Base-by-base conservation (phyloP, 2,888 invertebrate genomes). In the Priocnemis perturbator region DNA sequence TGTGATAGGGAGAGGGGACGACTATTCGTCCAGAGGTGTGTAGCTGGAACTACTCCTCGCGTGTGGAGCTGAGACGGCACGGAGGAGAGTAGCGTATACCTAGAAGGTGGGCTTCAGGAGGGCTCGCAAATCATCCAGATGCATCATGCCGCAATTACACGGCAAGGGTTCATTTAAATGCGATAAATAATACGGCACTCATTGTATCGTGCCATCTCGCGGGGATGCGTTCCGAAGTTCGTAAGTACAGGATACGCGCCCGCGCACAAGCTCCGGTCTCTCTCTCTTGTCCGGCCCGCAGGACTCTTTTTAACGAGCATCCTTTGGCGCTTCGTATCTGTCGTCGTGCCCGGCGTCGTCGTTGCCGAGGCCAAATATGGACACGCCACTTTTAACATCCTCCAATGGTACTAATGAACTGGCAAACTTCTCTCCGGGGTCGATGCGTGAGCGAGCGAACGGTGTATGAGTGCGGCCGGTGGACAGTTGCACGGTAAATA, bases 61-160 rank as follows among this genome's bases (percentile, higher is more conserved):
- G 21, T 21, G 50, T 50, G 50, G 50, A 37, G 70, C 73, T 76
- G 67, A 65, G 66, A 26, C 19, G 9, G 47, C 30, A 56, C 15
- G 15, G 14, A 55, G 53, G 58, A 64, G 30, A 26, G 59, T 70
- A 62, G 48, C 64, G 76, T 69, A 71, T 72, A 70, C 68, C 45
- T 79, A 69, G 79, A 75, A 74, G 76, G 76, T 78, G 82, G 74
- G 84, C 79, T 71, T 77, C 74, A 76, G 77, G 76, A 75, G 71
- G 77, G 73, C 83, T 84, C 84, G 85, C 88, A 88, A 88, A 89
- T 89, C 89, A 88, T 87, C 71, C 78, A 74, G 83, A 86, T 87
- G 86, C 87, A 88, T 87, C 87, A 84, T 80, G 79, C 83, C 82
- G 87, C 88, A 87, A 89, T 88, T 88, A 88, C 88, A 88, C 86